phyloP scores from a whole-genome alignment of 2,113 vertebrate genomes.

The Centrocercus urophasianus region DNA sequence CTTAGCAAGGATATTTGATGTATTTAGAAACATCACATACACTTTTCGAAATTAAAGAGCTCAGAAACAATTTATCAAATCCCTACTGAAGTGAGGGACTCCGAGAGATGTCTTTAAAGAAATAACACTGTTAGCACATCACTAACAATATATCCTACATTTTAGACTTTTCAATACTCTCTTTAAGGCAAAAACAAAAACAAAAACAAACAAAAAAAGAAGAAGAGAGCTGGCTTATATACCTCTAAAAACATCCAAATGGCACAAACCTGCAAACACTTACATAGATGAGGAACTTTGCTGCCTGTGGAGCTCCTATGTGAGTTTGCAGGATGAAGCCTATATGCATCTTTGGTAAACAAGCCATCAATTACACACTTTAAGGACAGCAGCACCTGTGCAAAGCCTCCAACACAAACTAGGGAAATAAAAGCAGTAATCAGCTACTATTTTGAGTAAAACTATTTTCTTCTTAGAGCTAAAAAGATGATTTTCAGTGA shows the following conservation, averaged over 20 bases:
- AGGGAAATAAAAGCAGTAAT: constrained; percentile 71
- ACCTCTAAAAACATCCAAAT: background rate
- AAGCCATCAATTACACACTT: constrained; percentile 77
- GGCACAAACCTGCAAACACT: constrained; percentile 62
- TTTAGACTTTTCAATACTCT: constrained; percentile 12
- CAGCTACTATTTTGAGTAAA: constrained; percentile 72
- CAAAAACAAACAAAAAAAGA: background rate
- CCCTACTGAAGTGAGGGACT: background rate
- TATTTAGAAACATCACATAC: background rate
- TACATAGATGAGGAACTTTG: constrained; percentile 68
- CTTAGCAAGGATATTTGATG: background rate
- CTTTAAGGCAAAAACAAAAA: background rate
- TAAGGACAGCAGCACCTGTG: constrained; percentile 70
- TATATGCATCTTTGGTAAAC: constrained; percentile 74
- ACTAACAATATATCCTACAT: background rate
- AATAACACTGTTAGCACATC: background rate
- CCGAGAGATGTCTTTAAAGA: background rate
- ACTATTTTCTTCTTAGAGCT: constrained; percentile 59
- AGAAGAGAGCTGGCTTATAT: background rate
- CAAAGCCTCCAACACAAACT: constrained; percentile 69
- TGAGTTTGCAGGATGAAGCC: constrained; percentile 67
- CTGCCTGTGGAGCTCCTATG: constrained; percentile 61
- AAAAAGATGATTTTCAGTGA: constrained; percentile 30
- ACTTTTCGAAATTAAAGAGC: constrained; percentile 24
- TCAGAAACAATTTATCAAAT: background rate